phyloP scores from a whole-genome alignment of 2,797 vertebrate genomes.

The Poecilia picta region DNA sequence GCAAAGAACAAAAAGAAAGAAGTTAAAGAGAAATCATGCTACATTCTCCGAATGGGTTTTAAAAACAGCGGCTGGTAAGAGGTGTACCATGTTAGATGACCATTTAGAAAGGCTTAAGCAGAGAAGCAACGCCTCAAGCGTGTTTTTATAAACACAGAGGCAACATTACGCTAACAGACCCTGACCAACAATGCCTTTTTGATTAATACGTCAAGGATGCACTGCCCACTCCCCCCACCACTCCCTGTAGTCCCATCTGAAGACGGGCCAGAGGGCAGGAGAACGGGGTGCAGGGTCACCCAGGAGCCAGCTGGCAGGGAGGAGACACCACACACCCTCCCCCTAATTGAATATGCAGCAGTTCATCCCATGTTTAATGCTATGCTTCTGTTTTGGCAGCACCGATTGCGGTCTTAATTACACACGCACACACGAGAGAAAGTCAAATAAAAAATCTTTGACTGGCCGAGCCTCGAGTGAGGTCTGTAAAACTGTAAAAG shows the following conservation, averaged over 20 bases:
- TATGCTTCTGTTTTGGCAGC: conserved; percentile 79
- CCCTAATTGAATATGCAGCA: conserved; percentile 72
- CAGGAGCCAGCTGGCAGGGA: conserved; percentile 78
- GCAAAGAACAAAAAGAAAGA: conserved; percentile 58
- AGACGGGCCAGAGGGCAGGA: conserved; percentile 77
- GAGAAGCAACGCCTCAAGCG: conserved; percentile 63
- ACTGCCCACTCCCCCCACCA: conserved; percentile 46
- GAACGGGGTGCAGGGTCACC: conserved; percentile 74
- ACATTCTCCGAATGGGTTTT: conserved; percentile 62
- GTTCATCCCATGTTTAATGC: conserved; percentile 56
- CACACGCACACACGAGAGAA: not conserved
- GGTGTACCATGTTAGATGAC: conserved; percentile 57
- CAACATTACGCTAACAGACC: conserved; percentile 61
- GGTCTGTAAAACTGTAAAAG: conserved; percentile 98
- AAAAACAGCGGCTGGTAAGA: conserved; percentile 53
- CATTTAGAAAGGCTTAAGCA: conserved; percentile 46
- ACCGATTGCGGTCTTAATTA: conserved; percentile 58
- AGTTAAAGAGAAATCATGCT: conserved; percentile 29
- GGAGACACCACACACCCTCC: conserved; percentile 49
- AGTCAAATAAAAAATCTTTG: conserved; percentile 48
- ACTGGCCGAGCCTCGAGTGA: conserved; percentile 90
- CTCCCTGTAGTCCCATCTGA: conserved; percentile 58
- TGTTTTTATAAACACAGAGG: conserved; percentile 70
- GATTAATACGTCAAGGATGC: conserved; percentile 75
- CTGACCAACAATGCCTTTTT: conserved; percentile 75